Conservation (phyloP, 2,888 invertebrate species). For the Chironomus riparius region DNA sequence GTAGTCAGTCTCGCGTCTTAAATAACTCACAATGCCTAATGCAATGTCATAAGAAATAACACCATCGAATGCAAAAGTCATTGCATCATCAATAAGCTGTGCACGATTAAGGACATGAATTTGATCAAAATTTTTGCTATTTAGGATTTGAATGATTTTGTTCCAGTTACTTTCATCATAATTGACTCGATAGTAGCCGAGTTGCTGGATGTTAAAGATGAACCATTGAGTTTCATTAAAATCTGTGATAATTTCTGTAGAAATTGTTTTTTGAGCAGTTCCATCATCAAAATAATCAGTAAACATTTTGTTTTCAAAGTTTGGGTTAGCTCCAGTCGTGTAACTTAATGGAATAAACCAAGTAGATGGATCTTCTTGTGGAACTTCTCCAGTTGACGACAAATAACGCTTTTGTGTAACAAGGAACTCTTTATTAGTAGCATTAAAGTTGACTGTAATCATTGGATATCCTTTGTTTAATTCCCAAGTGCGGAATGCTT, state of each 20-base stretch:
- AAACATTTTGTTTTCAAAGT: not conserved
- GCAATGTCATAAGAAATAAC: constrained; percentile 43
- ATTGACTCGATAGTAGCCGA: constrained; percentile 27
- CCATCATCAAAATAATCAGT: not conserved
- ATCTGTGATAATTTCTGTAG: not conserved
- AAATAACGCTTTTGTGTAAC: constrained; percentile 4
- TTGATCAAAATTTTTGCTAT: constrained; percentile 7
- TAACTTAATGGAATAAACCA: constrained; percentile 19
- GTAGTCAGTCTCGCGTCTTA: constrained; percentile 52
- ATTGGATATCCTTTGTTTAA: constrained; percentile 68
- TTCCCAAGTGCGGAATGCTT: constrained; percentile 47
- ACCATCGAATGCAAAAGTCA: constrained; percentile 50
- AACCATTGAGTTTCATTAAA: constrained; percentile 15
- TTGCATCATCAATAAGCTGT: constrained; percentile 60
- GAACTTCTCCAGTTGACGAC: not conserved
- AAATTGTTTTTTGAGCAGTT: not conserved
- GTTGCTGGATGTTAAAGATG: constrained; percentile 26
- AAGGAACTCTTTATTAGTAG: constrained; percentile 29
- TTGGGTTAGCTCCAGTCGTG: not conserved
- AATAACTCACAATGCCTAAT: constrained; percentile 35
- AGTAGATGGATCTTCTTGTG: not conserved
- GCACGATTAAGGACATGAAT: constrained; percentile 50
- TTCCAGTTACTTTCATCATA: constrained; percentile 23
- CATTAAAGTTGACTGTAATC: constrained; percentile 49
- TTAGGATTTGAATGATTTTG: not conserved